Evolutionary conservation across 2,113 vertebrate species (phyloP), one percentile per base, ranked within the genome.

Genomic region (Onychorhynchus coronatus): DNA sequence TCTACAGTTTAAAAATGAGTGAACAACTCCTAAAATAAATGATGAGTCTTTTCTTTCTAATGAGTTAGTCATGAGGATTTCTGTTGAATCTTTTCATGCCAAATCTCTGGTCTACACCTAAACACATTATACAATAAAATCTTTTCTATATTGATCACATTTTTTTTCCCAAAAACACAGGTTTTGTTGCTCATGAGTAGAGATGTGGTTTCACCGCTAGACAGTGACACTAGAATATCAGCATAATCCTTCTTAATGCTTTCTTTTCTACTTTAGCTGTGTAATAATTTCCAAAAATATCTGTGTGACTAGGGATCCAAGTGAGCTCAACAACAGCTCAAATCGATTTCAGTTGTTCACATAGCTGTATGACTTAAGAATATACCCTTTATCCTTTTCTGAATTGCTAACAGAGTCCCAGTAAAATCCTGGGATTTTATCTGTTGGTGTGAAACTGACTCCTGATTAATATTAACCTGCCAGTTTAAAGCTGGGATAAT

Each of bases 161-260:
- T 13, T 89, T 71, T 58, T 59, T 67, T 6, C 5, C 30, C 63
- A 58, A 42, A 95, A 75, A 19, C 75, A 21, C 4, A 28, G 12
- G 12, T 33, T 86, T 79, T 80, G 58, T 77, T 85, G 28, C 37
- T 80, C 30, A 44, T 67, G 55, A 86, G 24, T 20, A 80, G 81
- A 90, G 33, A 74, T 74, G n/a, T 33, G 30, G 37, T 83, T 94
- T 83, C 50, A 91, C 53, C 28, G 44, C 58, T 53, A 87, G 67
- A 95, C 47, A 80, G 53, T 66, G 71, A 82, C 93, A 96, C 46
- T 47, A 23, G 78, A 85, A 76, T 77, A 97, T 74, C 91, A 90
- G 47, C 50, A 77, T 88, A 96, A 96, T 96, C 91, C 67, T 86
- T 83, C 63, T 72, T 94, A 82, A 89, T 91, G 31, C 87, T 89